Percentiles rank a stretch among this genome's conserved stretches.
These are phyloP conservation scores for Crossoptilon crossoptilon DNA, from an alignment of 2,797 vertebrate genomes.

Conservation along the genomic window DNA sequence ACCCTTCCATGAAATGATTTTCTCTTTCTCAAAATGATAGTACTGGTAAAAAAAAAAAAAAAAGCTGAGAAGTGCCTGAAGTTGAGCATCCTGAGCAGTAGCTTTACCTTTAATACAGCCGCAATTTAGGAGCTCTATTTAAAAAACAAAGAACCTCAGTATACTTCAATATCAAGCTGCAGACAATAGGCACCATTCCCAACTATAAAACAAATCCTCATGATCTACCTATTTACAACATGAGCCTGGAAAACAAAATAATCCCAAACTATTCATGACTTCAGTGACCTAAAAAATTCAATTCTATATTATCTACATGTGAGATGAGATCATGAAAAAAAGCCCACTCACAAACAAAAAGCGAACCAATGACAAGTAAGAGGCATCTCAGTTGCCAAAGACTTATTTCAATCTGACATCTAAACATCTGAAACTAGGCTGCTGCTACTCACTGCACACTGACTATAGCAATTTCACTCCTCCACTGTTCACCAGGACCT, in stretches of 20 bases:
- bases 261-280: background rate
- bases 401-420: background rate
- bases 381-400: slow-evolving; percentile 7
- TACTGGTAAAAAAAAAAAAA: background rate
- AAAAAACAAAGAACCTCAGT: background rate
- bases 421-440: background rate
- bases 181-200: background rate
- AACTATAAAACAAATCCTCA: background rate
- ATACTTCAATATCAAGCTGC: background rate
- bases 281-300: background rate
- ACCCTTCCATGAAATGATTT: slow-evolving; percentile 53
- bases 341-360: background rate
- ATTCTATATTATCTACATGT: background rate
- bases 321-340: background rate
- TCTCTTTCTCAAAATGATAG: slow-evolving; percentile 14
- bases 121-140: background rate
- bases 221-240: background rate
- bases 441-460: background rate
- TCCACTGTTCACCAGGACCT: background rate
- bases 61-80: background rate
- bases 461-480: slow-evolving; percentile 15
- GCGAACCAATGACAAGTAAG: background rate
- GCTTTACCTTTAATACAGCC: background rate
- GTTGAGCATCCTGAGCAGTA: background rate
- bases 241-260: background rate